Conservation (phyloP, 2,113 vertebrate species). For the Sitta europaea region DNA sequence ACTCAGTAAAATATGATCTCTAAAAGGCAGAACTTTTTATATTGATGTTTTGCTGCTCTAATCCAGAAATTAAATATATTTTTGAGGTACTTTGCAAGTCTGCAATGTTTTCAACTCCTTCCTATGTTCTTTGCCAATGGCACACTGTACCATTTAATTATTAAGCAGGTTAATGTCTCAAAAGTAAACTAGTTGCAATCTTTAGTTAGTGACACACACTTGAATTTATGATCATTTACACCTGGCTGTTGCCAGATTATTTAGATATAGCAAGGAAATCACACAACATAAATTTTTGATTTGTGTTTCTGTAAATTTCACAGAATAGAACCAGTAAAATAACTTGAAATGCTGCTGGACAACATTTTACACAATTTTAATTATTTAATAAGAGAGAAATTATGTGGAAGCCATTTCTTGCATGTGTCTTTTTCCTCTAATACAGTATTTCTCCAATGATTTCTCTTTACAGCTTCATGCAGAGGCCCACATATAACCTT, state of each 20-base stretch:
- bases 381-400: neutral
- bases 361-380: neutral
- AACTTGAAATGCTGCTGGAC: neutral
- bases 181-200: neutral
- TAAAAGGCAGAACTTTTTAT: neutral
- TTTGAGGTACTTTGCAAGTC: neutral
- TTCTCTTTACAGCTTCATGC: neutral
- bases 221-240: neutral
- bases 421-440: neutral
- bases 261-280: neutral
- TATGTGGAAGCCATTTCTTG: neutral
- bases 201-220: neutral
- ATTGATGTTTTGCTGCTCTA: neutral
- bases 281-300: neutral
- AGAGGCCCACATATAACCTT: neutral
- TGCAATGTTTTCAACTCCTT: slow-evolving; percentile 11
- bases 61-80: neutral
- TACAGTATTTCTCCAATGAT: neutral
- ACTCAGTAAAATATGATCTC: neutral
- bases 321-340: neutral
- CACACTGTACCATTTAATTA: neutral
- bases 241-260: neutral
- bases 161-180: neutral
- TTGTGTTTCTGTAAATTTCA: neutral
- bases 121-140: neutral